Percentiles rank a stretch among this genome's conserved stretches.
Conservation (phyloP, 2,888 invertebrate species). For the Coelinius sp. region DNA sequence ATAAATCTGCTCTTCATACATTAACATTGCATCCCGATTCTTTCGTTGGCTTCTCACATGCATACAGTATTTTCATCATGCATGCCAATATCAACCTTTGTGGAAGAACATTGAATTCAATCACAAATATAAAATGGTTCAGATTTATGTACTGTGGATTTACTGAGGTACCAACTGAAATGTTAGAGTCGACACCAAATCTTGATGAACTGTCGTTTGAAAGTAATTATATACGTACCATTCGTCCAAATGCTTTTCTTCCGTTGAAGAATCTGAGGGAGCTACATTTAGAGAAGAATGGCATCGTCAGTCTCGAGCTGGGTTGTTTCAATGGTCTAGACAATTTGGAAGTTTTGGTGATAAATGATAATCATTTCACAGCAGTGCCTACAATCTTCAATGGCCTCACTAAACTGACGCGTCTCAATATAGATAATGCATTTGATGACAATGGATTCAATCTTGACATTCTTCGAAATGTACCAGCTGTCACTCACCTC, state of each 20-base stretch:
- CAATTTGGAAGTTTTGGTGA: not conserved
- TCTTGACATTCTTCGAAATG: not conserved
- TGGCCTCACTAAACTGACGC: not conserved
- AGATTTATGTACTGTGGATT: not conserved
- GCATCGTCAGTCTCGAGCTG: not conserved
- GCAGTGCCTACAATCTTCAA: not conserved
- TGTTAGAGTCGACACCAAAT: not conserved
- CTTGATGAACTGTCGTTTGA: not conserved
- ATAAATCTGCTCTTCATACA: not conserved
- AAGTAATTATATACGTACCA: not conserved
- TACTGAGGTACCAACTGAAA: not conserved
- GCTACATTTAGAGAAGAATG: not conserved
- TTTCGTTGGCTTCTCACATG: not conserved
- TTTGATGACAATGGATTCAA: not conserved
- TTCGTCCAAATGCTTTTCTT: not conserved
- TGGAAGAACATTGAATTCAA: not conserved
- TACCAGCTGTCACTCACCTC: not conserved
- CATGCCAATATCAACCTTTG: not conserved
- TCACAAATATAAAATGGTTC: not conserved
- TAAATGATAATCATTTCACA: not conserved
- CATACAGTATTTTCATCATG: not conserved
- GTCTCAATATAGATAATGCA: not conserved
- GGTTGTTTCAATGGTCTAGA: conserved; percentile 1
- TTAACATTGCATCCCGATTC: conserved; percentile 20
- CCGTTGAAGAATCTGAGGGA: not conserved